A percentile compares a stretch with the other conserved stretches of the same genome.
phyloP scores from a whole-genome alignment of 2,888 invertebrate genomes.

The Amblyjoppa proteus region DNA sequence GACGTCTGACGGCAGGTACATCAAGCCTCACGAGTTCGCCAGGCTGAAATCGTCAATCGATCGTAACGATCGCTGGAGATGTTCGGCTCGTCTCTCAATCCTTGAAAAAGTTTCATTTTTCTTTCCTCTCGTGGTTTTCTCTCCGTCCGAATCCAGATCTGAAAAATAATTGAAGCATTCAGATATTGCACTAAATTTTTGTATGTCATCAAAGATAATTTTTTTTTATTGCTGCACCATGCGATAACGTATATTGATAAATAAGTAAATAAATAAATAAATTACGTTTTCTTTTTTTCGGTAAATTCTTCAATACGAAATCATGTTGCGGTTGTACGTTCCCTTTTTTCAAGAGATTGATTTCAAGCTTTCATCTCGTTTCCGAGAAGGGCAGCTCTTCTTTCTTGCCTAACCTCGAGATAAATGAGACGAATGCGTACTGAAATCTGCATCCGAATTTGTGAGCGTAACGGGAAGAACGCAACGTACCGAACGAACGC shows the following conservation, averaged over 20 bases:
- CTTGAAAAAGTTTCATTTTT: conserved; percentile 7
- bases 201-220: too few species aligned
- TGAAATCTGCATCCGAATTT: neutral
- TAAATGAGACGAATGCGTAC: neutral
- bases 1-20: conserved; percentile 51
- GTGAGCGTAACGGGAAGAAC: neutral
- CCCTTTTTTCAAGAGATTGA: too few species aligned
- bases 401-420: neutral
- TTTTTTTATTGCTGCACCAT: too few species aligned
- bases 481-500: neutral
- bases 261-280: too few species aligned
- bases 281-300: too few species aligned
- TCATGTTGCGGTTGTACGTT: too few species aligned
- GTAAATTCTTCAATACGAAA: too few species aligned
- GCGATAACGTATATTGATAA: too few species aligned
- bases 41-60: conserved; percentile 53
- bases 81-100: neutral
- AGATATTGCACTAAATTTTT: neutral
- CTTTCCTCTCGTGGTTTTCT: neutral
- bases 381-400: neutral
- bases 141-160: neutral
- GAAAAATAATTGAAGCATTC: neutral
- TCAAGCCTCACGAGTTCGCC: conserved; percentile 32
- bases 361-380: neutral
- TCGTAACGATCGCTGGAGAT: conserved; percentile 39